Base-by-base conservation (phyloP, 2,797 vertebrate species). In the Oophaga sylvatica region DNA sequence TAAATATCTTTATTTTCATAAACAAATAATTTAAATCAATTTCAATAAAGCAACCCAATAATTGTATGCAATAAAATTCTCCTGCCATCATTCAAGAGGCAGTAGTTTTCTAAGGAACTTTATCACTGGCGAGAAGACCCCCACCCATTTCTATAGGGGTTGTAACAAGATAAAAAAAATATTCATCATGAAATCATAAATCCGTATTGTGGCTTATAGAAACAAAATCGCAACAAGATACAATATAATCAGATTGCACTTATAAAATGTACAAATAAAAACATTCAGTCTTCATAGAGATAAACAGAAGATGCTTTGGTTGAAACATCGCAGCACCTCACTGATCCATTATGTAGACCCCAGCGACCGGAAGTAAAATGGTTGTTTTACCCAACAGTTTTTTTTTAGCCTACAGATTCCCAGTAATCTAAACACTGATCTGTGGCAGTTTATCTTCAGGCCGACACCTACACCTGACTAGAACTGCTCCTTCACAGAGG, bases 1-100 rank as follows among this genome's bases (percentile, higher is more conserved):
- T 84, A 84, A 79, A 87, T 87, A 87, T 70, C 81, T 81, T 81
- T 57, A 87, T 81, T 78, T 84, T 11, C 57, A 80, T 80, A 84
- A 48, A 80, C 87, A 88, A 88, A 84, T 87, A 77, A 83, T 80
- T 88, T 73, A 73, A 56, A 77, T 70, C 62, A 63, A 0, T 79
- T 19, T 53, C 45, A 59, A 80, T 80, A 80, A 0, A 80, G 56
- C 59, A 73, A 57, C 22, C 26, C 48, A 84, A 63, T 48, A 65
- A n/a, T 35, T 80, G n/a, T 81, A 65, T 53, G 62, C 60, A 81
- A 80, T 63, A 20, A 62, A 60, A 41, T 45, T 3, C 3, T 10
- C 60, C 57, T 80, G 60, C 35, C 60, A 63, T 6, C 9, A 26
- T n/a, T 26, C 35, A 45, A 22, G 31, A n/a, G 57, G 78, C 59